Base-by-base conservation (phyloP, 2,113 vertebrate species). In the Scatophagus argus region DNA sequence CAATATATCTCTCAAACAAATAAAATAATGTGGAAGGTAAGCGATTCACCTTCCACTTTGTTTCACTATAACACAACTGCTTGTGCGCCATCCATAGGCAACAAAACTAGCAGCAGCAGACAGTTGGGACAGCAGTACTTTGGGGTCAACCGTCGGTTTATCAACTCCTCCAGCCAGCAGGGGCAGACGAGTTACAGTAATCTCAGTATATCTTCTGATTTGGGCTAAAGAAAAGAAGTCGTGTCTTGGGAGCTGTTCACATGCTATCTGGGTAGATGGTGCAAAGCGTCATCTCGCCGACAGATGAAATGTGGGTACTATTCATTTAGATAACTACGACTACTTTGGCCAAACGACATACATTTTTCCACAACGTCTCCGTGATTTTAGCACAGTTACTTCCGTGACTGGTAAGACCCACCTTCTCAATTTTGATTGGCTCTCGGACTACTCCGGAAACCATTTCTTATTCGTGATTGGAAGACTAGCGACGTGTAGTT, bases 1-100 rank as follows among this genome's bases (percentile, higher is more conserved):
- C 1, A 21, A 5, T 27, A 34, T 27, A 19, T n/a, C n/a, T 39
- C 56, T 61, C 23, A 23, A 31, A 7, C 8, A 6, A 60, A 23
- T 56, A 27, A 16, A 41, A 25, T 8, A 19, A 3, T 21, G 27
- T 34, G 78, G 12, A 8, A 49, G 16, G 31, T 8, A 41, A 23
- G 21, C 34, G 25, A 32, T 41, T n/a, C 6, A 38, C 8, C 17
- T 19, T 71, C 19, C 14, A 63, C 31, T 25, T 11, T 11, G 19
- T 36, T 21, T 55, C 10, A 25, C 11, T 46, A 34, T 21, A 12
- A 58, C 23, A 17, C 47, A 39, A 17, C 25, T 27, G 29, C 29
- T 67, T n/a, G 34, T 44, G 68, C 80, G 75, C 83, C 88, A 84
- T 65, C 80, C 60, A 19, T 41, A 82, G 87, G 74, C 47, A 16